These are phyloP conservation scores for Aphelenchoides bicaudatus DNA, from an alignment of 2,888 invertebrate species.

Conservation along the genomic window DNA sequence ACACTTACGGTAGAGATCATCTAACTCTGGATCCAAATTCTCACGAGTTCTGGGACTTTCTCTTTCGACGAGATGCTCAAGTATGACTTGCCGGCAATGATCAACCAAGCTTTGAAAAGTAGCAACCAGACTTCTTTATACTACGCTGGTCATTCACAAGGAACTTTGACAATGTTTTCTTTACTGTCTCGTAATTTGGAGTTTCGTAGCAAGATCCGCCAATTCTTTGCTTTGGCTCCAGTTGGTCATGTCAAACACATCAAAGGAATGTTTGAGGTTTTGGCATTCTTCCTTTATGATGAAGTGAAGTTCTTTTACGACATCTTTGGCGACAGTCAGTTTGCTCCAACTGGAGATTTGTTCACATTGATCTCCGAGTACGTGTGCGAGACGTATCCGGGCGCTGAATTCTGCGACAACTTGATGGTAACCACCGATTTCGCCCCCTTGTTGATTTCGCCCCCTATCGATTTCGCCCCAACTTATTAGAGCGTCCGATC, in stretches of 20 bases:
- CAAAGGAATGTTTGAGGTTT: slow-evolving; percentile 34
- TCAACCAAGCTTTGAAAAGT: slow-evolving; percentile 70
- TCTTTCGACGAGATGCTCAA: slow-evolving; percentile 81
- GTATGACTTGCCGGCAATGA: slow-evolving; percentile 79
- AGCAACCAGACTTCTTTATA: slow-evolving; percentile 69
- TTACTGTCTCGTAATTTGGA: slow-evolving; percentile 28
- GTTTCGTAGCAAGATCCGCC: slow-evolving; percentile 37
- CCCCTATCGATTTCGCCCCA: not conserved
- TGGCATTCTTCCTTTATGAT: slow-evolving; percentile 24
- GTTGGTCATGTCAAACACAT: slow-evolving; percentile 41
- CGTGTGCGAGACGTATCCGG: not conserved
- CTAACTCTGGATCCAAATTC: slow-evolving; percentile 65
- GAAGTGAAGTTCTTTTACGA: slow-evolving; percentile 4
- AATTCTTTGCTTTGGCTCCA: slow-evolving; percentile 57
- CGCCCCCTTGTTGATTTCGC: too few relatives aligned
- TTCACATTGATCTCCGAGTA: slow-evolving; percentile 4
- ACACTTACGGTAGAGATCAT: slow-evolving; percentile 68
- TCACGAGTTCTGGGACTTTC: slow-evolving; percentile 73
- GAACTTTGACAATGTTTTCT: slow-evolving; percentile 54
- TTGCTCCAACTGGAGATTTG: slow-evolving; percentile 16
- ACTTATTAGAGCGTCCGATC: not conserved
- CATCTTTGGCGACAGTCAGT: slow-evolving; percentile 19
- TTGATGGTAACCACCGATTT: too few relatives aligned
- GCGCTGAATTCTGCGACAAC: slow-evolving; percentile 8
- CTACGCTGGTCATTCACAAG: slow-evolving; percentile 84